A percentile compares a stretch with the other conserved stretches of the same genome.
Evolutionary conservation across 1,140 invertebrate species (phyloP).

Genomic region (Brachystomella parvula): DNA sequence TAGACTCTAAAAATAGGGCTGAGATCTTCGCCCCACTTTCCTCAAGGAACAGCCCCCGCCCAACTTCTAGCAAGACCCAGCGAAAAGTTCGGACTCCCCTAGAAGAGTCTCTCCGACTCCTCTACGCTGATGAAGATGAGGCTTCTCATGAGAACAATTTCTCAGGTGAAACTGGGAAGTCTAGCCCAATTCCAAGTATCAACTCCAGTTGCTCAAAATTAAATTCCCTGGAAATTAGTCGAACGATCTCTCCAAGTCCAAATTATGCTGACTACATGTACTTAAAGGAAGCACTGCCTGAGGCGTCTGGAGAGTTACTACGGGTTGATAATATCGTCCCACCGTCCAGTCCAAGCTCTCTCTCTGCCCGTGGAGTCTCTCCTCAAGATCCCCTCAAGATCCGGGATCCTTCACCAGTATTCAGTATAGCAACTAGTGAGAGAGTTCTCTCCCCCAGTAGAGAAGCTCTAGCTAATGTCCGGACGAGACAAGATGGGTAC

Average conservation of each 20-base stretch:
- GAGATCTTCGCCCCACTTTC: conserved; percentile 6
- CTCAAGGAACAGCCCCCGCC: conserved; percentile 10
- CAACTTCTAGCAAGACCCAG: not conserved
- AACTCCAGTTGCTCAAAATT: conserved; percentile 12
- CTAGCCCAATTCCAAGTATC: not conserved
- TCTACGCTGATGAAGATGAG: conserved; percentile 40
- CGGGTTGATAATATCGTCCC: not conserved
- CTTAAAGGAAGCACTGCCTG: not conserved
- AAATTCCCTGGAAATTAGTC: not conserved
- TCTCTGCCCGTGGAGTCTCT: not conserved
- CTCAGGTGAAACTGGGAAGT: not conserved
- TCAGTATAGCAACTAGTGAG: conserved; percentile 42
- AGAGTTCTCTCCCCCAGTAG: conserved; percentile 51
- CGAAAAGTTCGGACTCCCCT: conserved; percentile 18
- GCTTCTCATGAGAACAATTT: conserved; percentile 17
- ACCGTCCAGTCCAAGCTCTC: not conserved
- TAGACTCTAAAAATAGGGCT: conserved; percentile 5
- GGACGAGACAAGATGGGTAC: conserved; percentile 58
- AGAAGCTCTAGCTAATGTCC: conserved; percentile 40
- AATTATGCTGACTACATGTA: conserved; percentile 2
- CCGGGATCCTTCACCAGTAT: conserved; percentile 44
- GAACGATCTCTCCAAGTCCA: conserved; percentile 1
- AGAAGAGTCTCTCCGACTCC: conserved; percentile 33
- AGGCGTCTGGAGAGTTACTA: not conserved
- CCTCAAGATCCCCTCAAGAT: conserved; percentile 47